Evolutionary conservation across 2,888 invertebrate species (phyloP).

Genomic region (Carcina quercana): DNA sequence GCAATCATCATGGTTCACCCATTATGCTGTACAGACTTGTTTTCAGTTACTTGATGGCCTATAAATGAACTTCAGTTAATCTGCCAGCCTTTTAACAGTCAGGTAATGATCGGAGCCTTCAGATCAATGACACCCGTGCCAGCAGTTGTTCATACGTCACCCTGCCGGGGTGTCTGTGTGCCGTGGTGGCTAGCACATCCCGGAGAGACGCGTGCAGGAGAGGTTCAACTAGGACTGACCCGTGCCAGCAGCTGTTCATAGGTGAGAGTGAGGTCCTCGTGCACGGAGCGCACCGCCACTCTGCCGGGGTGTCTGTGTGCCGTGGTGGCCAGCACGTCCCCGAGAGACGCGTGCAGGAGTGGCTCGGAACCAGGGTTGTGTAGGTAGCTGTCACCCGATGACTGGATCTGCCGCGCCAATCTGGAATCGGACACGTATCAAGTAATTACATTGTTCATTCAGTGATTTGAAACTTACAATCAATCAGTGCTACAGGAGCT

Average conservation of each 20-base stretch:
- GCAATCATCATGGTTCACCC: no score
- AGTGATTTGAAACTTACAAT: no score
- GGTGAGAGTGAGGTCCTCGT: conserved; percentile 71
- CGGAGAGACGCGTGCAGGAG: conserved; percentile 73
- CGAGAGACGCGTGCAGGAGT: conserved; percentile 69
- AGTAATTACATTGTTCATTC: no score
- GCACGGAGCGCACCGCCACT: conserved; percentile 72
- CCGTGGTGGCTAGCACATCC: conserved; percentile 71
- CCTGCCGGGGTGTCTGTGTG: conserved; percentile 70
- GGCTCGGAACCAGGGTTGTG: conserved; percentile 72
- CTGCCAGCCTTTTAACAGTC: no score
- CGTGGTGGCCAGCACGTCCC: conserved; percentile 72
- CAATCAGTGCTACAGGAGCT: no score
- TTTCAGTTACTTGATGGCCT: no score
- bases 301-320: conserved; percentile 73
- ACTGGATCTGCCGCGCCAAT: conserved; percentile 20
- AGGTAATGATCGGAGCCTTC: no score
- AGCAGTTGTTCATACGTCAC: conserved; percentile 74
- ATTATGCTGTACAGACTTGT: no score
- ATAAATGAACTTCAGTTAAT: no score
- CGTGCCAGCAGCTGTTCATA: conserved; percentile 72
- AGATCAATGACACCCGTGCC: no score
- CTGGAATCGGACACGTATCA: conserved; percentile 31
- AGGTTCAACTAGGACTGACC: conserved; percentile 69
- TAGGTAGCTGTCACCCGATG: conserved; percentile 59